Base-by-base conservation (phyloP, 2,888 invertebrate genomes). In the Orgyia antiqua region DNA sequence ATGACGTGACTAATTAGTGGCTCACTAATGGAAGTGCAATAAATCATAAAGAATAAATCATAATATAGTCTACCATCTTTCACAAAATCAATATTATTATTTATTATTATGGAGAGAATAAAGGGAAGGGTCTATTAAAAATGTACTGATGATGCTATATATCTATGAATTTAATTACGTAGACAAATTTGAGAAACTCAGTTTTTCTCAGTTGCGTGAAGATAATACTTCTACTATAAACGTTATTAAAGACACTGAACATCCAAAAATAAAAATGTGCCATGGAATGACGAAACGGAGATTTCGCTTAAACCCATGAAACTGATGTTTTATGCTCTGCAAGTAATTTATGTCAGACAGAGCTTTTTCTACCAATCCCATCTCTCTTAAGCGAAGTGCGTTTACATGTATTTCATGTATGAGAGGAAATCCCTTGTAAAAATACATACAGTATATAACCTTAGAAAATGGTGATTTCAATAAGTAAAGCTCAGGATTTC, bases 351-450 rank as follows among this genome's bases (percentile, higher is more conserved):
- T 36, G 15, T 62, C 47, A 4, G 34, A 10, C 9, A 53, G 6
- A 2, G 31, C 34, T 24, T 58, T 58, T 0, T 51, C 41, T 1
- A 65, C 46, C 3, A 74, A 33, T 4, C 78, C 78, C 9, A 47
- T 60, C 29, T 77, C 75, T 20, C 61, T 49, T 5, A 78, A 27
- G 2, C 51, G 41, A 0, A 76, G 36, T 1, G 58, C 41, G 2
- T 49, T 38, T 1, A 18, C 4, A 10, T 63, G 44, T 3, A 76
- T 28, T 6, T 41, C 45, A 0, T 58, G 31, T 0, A 36, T 4
- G 18, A 66, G 34, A 2, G 76, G 77, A 33, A 78, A 78, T 0
- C 77, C 79, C 41, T 76, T 77, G 27, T 69, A 64, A 3, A 70
- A 43, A 20, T 61, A 78, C 9, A 69, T 63, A 1, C 61, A 59